Evolutionary conservation across 2,888 invertebrate genomes (phyloP), one percentile per base, ranked within the genome.

Genomic region (Caenorhabditis afra): DNA sequence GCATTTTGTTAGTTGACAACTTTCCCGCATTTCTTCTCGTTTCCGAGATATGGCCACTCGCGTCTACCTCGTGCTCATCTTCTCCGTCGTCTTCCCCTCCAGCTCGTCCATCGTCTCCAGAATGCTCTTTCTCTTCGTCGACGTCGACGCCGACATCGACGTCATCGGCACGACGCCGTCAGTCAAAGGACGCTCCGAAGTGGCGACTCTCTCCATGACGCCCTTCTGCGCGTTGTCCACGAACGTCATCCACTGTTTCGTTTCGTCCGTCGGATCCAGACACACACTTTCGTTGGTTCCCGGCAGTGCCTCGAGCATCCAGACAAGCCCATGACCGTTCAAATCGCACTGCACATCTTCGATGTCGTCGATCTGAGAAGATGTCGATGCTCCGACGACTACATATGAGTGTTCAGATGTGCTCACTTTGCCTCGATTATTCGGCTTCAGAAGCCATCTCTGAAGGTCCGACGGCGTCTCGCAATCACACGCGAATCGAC

Each of bases 401-500:
- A 18, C 14, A 20, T 22, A 29, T 37, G 10, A n/a, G n/a, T n/a
- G n/a, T n/a, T n/a, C 29, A 23, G 49, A 20, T n/a, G 3, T n/a
- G 10, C 64, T 55, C 14, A 83, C 83, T 53, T 84, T 85, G 16
- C 67, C 79, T 41, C 68, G 64, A 62, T 85, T 85, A 11, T 23
- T 53, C n/a, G 35, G 35, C 18, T 55, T 64, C 50, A 79, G 55
- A 49, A 84, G 70, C 85, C 85, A 85, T 53, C 76, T 62, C 47
- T 85, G 85, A 20, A 85, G 62, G 39, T 82, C 76, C 1, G 81
- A 61, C 8, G 85, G 85, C n/a, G 73, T 44, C 12, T 79, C 78
- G 62, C 85, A 85, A 50, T 83, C 79, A 58, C 85, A 85, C n/a
- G 67, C 57, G 49, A 78, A 82, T 29, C 64, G 18, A 37, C 62